Percentiles rank a stretch among this genome's conserved stretches.
Evolutionary conservation across 1,140 invertebrate species (phyloP).

Genomic region (Aphelenchoides fujianensis): DNA sequence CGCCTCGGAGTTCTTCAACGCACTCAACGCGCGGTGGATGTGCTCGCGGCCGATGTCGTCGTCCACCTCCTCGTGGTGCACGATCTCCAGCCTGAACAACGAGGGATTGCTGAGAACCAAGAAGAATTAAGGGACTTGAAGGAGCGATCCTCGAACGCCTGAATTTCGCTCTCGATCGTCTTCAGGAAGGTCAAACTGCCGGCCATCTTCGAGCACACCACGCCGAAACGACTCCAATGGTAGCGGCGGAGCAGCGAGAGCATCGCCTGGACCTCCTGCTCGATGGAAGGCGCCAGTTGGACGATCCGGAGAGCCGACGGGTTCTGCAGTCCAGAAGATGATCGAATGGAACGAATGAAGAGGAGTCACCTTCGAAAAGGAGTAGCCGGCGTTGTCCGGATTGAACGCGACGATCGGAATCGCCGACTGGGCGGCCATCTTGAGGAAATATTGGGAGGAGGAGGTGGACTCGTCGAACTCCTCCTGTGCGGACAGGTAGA

Average conservation of each 20-base stretch:
- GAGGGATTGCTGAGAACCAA: too few relatives aligned
- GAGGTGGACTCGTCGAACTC: slow-evolving; percentile 44
- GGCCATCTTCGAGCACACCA: slow-evolving; percentile 57
- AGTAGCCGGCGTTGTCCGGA: slow-evolving; percentile 56
- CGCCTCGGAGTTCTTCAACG: slow-evolving; percentile 83
- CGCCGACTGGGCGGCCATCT: slow-evolving; percentile 53
- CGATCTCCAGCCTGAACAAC: slow-evolving; percentile 53
- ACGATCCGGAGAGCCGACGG: slow-evolving; percentile 46
- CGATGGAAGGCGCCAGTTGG: slow-evolving; percentile 61
- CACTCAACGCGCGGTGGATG: slow-evolving; percentile 57
- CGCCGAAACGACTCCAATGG: slow-evolving; percentile 56
- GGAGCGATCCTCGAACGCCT: slow-evolving; percentile 38
- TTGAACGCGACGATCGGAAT: slow-evolving; percentile 62
- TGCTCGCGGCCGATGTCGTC: slow-evolving; percentile 32
- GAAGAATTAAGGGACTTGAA: too few relatives aligned
- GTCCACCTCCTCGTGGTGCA: slow-evolving; percentile 51
- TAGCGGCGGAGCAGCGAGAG: slow-evolving; percentile 53
- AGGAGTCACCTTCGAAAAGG: slow-evolving; percentile 40
- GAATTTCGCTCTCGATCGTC: slow-evolving; percentile 42
- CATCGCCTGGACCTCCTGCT: slow-evolving; percentile 58
- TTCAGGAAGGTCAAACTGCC: slow-evolving; percentile 48
- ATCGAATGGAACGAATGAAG: not conserved
- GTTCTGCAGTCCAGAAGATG: slow-evolving; percentile 34
- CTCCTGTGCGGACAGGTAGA: slow-evolving; percentile 55
- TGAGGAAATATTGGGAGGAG: slow-evolving; percentile 55